Evolutionary conservation across 2,888 invertebrate genomes (phyloP).

Genomic region (Liodrosophila aerea): DNA sequence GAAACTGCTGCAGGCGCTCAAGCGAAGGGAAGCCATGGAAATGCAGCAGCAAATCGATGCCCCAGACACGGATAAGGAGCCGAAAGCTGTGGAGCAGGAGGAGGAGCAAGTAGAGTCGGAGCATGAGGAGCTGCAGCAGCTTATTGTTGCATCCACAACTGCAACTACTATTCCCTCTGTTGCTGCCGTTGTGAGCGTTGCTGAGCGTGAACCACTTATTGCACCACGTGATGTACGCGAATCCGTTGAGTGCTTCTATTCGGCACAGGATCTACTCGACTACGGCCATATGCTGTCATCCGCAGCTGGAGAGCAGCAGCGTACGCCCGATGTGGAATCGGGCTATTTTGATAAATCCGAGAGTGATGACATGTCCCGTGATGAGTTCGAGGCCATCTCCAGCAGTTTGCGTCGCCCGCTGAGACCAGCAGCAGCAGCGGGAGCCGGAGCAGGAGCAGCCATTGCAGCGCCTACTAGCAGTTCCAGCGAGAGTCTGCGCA

Average conservation of each 20-base stretch:
- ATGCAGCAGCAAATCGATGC: constrained; percentile 13
- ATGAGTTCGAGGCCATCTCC: constrained; percentile 60
- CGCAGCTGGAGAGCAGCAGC: constrained; percentile 57
- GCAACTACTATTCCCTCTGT: no score
- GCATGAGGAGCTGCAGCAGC: not conserved
- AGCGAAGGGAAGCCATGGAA: constrained; percentile 57
- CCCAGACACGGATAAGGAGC: no score
- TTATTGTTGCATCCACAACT: constrained; percentile 11
- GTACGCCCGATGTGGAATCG: constrained; percentile 76
- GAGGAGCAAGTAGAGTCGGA: no score
- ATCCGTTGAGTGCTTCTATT: constrained; percentile 75
- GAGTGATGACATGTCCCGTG: constrained; percentile 75
- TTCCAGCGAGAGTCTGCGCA: constrained; percentile 65
- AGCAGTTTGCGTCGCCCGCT: constrained; percentile 9
- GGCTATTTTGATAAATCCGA: constrained; percentile 79
- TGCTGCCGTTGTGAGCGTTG: not conserved
- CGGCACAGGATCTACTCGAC: constrained; percentile 76
- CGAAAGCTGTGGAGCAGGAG: no score
- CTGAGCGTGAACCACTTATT: constrained; percentile 1
- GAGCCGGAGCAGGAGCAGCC: no score
- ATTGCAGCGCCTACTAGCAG: constrained; percentile 32
- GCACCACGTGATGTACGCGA: constrained; percentile 56
- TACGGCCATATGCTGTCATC: constrained; percentile 66
- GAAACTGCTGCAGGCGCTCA: constrained; percentile 31
- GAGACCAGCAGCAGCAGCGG: not conserved